These are phyloP conservation scores for Maniola hyperantus DNA, from an alignment of 2,888 invertebrate genomes.

Conservation along the genomic window DNA sequence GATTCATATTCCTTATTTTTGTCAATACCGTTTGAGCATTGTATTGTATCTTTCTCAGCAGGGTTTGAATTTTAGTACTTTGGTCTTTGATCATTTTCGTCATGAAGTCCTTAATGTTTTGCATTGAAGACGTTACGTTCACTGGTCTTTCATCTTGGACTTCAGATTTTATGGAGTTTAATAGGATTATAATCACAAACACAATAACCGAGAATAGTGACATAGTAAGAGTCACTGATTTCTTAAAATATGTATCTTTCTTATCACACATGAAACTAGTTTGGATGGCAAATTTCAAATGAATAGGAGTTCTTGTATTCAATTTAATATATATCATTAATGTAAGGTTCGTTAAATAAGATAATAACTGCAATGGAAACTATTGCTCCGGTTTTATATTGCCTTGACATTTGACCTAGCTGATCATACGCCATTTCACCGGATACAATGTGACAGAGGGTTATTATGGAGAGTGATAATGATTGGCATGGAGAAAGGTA, in stretches of 20 bases:
- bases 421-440: slow-evolving; percentile 61
- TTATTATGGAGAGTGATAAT: slow-evolving; percentile 12
- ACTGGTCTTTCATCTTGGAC: slow-evolving; percentile 46
- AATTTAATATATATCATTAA: slow-evolving; percentile 53
- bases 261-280: slow-evolving; percentile 62
- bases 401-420: slow-evolving; percentile 79
- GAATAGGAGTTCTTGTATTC: slow-evolving; percentile 18
- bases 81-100: slow-evolving; percentile 69
- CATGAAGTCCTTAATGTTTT: slow-evolving; percentile 65
- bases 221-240: slow-evolving; percentile 58
- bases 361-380: slow-evolving; percentile 55
- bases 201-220: slow-evolving; percentile 61
- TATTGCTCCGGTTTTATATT: slow-evolving; percentile 37
- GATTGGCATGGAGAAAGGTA: slow-evolving; percentile 11
- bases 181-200: slow-evolving; percentile 55
- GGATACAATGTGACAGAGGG: slow-evolving; percentile 32
- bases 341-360: slow-evolving; percentile 59
- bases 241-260: slow-evolving; percentile 38
- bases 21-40: slow-evolving; percentile 67
- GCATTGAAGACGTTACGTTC: slow-evolving; percentile 48
- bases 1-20: slow-evolving; percentile 62
- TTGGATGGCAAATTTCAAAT: slow-evolving; percentile 39
- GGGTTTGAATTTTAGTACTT: slow-evolving; percentile 64
- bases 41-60: slow-evolving; percentile 67
- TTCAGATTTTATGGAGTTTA: slow-evolving; percentile 58